Evolutionary conservation across 2,797 vertebrate genomes (phyloP).

Genomic region (Thripadectes ignobilis): DNA sequence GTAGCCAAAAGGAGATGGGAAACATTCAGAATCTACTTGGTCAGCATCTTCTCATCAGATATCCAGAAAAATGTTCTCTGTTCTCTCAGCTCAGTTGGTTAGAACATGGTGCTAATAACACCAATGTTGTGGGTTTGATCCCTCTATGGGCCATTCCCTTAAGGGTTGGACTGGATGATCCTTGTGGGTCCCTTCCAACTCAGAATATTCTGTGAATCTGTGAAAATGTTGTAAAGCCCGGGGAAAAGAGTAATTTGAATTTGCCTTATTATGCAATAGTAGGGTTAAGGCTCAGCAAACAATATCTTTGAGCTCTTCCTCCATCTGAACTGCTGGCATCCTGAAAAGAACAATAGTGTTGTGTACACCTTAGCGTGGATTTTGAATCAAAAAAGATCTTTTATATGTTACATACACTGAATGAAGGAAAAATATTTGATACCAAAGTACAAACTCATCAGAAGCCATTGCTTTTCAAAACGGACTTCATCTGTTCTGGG

Average conservation of each 20-base stretch:
- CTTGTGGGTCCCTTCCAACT: too few relatives aligned
- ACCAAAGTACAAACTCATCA: not conserved
- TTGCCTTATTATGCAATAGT: not conserved
- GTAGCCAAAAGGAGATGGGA: not conserved
- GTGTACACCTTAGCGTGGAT: not conserved
- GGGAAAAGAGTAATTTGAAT: not conserved
- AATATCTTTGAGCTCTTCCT: not conserved
- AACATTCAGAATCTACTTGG: not conserved
- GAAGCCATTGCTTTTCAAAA: not conserved
- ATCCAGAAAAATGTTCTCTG: not conserved
- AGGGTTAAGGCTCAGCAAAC: not conserved
- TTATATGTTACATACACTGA: not conserved
- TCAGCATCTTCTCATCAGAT: not conserved
- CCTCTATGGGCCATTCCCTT: too few relatives aligned
- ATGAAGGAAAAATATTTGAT: not conserved
- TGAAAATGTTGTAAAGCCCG: not conserved
- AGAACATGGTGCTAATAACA: too few relatives aligned
- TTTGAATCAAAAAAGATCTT: not conserved
- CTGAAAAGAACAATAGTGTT: not conserved
- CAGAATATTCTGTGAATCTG: too few relatives aligned
- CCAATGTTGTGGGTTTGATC: too few relatives aligned
- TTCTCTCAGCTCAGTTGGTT: too few relatives aligned
- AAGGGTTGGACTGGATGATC: too few relatives aligned
- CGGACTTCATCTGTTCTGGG: not conserved
- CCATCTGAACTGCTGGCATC: not conserved